A percentile compares a stretch with the other conserved stretches of the same genome.
Evolutionary conservation across 2,797 vertebrate species (phyloP).

Genomic region (Acropternis orthonyx): DNA sequence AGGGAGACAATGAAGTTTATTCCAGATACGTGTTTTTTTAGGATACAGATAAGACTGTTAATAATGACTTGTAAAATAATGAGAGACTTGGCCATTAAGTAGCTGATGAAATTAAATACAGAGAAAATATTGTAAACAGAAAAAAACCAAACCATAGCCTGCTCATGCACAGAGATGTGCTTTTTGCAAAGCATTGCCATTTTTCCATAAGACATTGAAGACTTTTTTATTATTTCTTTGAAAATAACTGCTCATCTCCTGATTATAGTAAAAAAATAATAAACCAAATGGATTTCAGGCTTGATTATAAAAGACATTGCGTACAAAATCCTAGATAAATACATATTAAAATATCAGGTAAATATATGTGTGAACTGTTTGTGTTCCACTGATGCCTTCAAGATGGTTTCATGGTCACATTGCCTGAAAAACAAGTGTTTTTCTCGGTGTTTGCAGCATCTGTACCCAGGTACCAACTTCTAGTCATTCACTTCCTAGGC

Average conservation of each 20-base stretch:
- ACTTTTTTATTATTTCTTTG: background rate
- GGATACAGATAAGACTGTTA: background rate
- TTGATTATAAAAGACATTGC: background rate
- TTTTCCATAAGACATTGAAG: background rate
- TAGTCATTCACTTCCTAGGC: background rate
- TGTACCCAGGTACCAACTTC: background rate
- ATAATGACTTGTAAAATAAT: background rate
- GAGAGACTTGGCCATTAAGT: background rate
- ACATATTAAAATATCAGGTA: background rate
- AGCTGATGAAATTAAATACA: background rate
- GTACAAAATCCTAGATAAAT: background rate
- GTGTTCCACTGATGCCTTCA: background rate
- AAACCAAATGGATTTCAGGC: background rate
- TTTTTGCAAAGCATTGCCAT: background rate
- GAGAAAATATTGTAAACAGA: background rate
- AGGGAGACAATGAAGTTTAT: background rate
- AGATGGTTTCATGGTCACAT: background rate
- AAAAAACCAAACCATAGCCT: fast-evolving
- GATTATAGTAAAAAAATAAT: background rate
- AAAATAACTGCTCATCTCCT: background rate
- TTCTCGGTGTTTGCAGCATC: background rate
- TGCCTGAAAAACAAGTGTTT: background rate
- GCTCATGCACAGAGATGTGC: background rate
- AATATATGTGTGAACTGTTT: background rate
- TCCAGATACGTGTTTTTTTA: background rate